A percentile compares a stretch with the other conserved stretches of the same genome.
These are phyloP conservation scores for Phragmatobia fuliginosa DNA, from an alignment of 2,888 invertebrate species.

Conservation along the genomic window DNA sequence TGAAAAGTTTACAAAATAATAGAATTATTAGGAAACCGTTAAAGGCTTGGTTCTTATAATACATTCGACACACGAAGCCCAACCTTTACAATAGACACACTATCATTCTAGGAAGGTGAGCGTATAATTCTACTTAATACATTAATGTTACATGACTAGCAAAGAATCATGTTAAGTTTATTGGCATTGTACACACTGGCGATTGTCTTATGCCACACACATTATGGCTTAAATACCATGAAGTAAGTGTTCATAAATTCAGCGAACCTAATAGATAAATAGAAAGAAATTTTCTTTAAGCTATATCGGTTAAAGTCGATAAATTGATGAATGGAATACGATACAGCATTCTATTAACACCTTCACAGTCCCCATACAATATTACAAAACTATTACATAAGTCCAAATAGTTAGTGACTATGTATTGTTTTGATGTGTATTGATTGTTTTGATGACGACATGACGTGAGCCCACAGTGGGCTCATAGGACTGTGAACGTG, in stretches of 20 bases:
- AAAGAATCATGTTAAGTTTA: conserved; percentile 11
- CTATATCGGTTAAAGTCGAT: neutral
- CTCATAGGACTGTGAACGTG: too few relatives aligned
- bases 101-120: conserved; percentile 13
- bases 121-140: conserved; percentile 5
- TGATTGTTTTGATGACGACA: too few relatives aligned
- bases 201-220: conserved; percentile 16
- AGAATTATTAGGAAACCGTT: neutral
- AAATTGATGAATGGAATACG: neutral
- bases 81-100: conserved; percentile 3
- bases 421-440: too few relatives aligned
- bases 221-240: neutral
- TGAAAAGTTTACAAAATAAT: neutral
- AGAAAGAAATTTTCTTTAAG: neutral
- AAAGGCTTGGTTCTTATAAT: conserved; percentile 1
- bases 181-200: neutral
- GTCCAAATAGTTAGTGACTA: too few relatives aligned
- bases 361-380: too few relatives aligned
- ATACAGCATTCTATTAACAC: too few relatives aligned
- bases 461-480: too few relatives aligned
- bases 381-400: too few relatives aligned
- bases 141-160: conserved; percentile 17
- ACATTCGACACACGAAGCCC: neutral
- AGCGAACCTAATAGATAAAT: neutral
- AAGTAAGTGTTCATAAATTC: neutral